Base-by-base conservation (phyloP, 1,140 invertebrate genomes). In the Wasmannia auropunctata region DNA sequence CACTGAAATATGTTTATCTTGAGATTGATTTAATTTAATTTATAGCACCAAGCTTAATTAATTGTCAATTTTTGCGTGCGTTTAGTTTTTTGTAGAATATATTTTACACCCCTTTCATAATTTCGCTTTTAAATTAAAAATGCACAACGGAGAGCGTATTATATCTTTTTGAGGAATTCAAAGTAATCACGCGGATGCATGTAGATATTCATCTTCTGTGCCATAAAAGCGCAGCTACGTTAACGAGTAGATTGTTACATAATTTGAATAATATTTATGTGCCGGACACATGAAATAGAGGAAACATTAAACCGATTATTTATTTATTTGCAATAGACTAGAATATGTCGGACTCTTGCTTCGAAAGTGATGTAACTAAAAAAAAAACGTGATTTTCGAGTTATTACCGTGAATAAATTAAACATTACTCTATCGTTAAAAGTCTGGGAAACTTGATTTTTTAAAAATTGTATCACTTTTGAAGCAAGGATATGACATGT, bases 281-380 rank as follows among this genome's bases (percentile, higher is more conserved):
- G 31, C 11, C 28, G 14, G 19, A 72, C 14, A 63, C 11, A 3
- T 54, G 11, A 63, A 63, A 63, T 6, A 10, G 2, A 43, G 40
- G 25, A n/a, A 40, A 40, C 58, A 76, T 28, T 28, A 34, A 79
- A 46, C 16, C 19, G 8, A 46, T 77, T 63, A 46, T n/a, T 79
- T 25, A 65, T 49, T 34, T n/a, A 34, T 34, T 63, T 31, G n/a
- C 2, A n/a, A n/a, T n/a, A 14, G 22, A 49, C 4, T 11, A 7
- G 5, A 46, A 46, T 34, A n/a, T 14, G 43, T 14, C 11, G n/a
- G n/a, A n/a, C n/a, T n/a, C n/a, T n/a, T n/a, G n/a, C n/a, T n/a
- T n/a, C n/a, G n/a, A n/a, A n/a, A n/a, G n/a, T n/a, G n/a, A n/a
- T n/a, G n/a, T n/a, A n/a, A n/a, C n/a, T n/a, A n/a, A n/a, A n/a